Evolutionary conservation across 1,140 invertebrate genomes (phyloP), one percentile per base, ranked within the genome.

Genomic region (Drosophila kohkoa): DNA sequence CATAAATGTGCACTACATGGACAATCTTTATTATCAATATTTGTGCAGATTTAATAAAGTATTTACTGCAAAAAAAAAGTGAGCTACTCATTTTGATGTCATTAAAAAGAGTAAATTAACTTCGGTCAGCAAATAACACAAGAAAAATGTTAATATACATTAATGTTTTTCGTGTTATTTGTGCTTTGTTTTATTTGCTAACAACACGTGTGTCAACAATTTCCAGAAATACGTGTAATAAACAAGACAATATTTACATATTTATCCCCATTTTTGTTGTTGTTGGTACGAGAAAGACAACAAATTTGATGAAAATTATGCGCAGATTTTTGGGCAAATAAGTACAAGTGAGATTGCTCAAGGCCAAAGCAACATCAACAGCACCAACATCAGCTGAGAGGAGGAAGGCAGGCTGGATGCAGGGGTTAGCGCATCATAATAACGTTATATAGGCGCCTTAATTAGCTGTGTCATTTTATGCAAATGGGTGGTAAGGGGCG

Each of bases 381-480:
- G 20, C 20, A 20, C 20, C 20, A 49, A 25, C 8, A 11, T n/a
- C 20, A 3, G 46, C 20, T 8, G n/a, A 1, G 8, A 0, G 1
- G 3, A 7, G 13, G 8, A 0, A 46, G 35, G 28, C n/a, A n/a
- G 58, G 35, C 4, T 15, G 30, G 45, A 10, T 35, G 20, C 8
- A n/a, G 13, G 13, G 41, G 58, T 13, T 30, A 52, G 16, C 35
- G 70, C 55, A 69, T 69, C 48, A 74, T 62, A 69, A 74, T 74
- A 45, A 28, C 35, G 28, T 71, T 57, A 16, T 49, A 65, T 30
- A 28, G 65, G 32, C 15, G 60, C 58, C 52, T 70, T 70, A 70
- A 75, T 75, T 75, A 64, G 72, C 72, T 64, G 58, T 70, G 66
- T 58, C 58, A 70, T 63, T 51, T 58, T 70, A 70, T 75, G 66